Evolutionary conservation across 92 coral and sea anemone genomes (phyloP).

Genomic region (Epizoanthus rinbou): DNA sequence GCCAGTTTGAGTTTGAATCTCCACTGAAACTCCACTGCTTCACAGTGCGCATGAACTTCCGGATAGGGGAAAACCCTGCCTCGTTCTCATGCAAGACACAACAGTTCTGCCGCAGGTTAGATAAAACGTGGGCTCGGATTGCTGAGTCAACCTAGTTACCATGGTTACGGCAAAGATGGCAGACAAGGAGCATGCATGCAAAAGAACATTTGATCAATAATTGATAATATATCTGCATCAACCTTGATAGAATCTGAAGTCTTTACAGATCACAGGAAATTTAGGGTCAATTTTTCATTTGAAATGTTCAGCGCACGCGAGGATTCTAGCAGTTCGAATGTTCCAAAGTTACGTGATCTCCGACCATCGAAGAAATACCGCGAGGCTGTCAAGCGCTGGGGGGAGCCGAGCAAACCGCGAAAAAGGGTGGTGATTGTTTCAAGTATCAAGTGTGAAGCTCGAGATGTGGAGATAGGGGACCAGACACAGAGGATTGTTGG

Average conservation of each 20-base stretch:
- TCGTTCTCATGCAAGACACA: constrained; percentile 16
- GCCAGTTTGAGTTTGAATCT: not conserved
- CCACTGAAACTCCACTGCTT: not conserved
- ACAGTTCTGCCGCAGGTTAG: no score
- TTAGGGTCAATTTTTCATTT: not conserved
- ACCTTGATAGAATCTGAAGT: not conserved
- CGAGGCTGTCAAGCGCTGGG: constrained; percentile 78
- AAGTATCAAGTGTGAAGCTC: constrained; percentile 75
- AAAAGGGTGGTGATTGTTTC: constrained; percentile 88
- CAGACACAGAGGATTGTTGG: not conserved
- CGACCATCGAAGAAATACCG: constrained; percentile 88
- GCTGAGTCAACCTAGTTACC: not conserved
- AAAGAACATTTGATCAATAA: not conserved
- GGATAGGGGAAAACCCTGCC: not conserved
- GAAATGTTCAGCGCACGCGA: constrained; percentile 20
- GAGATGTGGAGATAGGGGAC: constrained; percentile 55
- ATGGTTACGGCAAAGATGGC: constrained; percentile 36
- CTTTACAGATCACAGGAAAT: not conserved
- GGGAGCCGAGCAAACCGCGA: constrained; percentile 64
- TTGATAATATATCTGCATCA: not conserved
- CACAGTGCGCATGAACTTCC: not conserved
- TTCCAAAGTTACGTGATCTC: constrained; percentile 72
- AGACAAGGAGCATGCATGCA: not conserved
- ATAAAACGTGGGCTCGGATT: no score
- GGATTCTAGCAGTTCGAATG: not conserved